These are phyloP conservation scores for Odiellus spinosus DNA, from an alignment of 2,888 invertebrate species.

Conservation along the genomic window DNA sequence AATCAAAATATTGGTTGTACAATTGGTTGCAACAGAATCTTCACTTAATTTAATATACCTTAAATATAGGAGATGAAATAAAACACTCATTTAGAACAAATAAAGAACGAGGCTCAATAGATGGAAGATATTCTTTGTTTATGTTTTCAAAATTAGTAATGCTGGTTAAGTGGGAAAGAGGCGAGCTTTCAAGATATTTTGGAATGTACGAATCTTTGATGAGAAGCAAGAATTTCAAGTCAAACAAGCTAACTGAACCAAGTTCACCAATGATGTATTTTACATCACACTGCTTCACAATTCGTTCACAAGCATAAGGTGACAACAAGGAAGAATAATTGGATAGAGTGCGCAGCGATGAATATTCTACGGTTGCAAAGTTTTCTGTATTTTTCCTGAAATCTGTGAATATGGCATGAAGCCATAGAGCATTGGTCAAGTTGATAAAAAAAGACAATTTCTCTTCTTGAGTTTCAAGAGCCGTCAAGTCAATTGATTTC, in stretches of 20 bases:
- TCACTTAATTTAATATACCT: no score
- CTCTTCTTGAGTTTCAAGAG: slow-evolving; percentile 9
- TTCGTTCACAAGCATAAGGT: slow-evolving; percentile 6
- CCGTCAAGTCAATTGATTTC: slow-evolving; percentile 9
- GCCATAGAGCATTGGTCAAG: slow-evolving; percentile 10
- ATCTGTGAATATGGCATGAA: slow-evolving; percentile 10
- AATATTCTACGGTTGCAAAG: neutral
- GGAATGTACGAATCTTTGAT: slow-evolving; percentile 10
- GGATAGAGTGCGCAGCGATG: neutral
- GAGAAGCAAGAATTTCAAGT: slow-evolving; percentile 10
- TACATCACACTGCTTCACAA: slow-evolving; percentile 7
- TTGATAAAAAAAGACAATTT: slow-evolving; percentile 14
- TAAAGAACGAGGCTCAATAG: slow-evolving; percentile 8
- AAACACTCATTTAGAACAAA: slow-evolving; percentile 14
- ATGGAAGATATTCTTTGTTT: slow-evolving; percentile 8
- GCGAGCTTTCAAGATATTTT: slow-evolving; percentile 7
- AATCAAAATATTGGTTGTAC: no score
- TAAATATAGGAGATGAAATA: slow-evolving; percentile 11
- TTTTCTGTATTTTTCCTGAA: slow-evolving; percentile 9
- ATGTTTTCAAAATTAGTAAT: no score
- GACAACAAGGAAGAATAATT: slow-evolving; percentile 7
- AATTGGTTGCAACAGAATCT: no score
- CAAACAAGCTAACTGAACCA: slow-evolving; percentile 13
- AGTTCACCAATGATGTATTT: slow-evolving; percentile 11
- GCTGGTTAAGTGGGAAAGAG: slow-evolving; percentile 5